phyloP scores from a whole-genome alignment of 2,888 invertebrate species.

The Athalia circularis region DNA sequence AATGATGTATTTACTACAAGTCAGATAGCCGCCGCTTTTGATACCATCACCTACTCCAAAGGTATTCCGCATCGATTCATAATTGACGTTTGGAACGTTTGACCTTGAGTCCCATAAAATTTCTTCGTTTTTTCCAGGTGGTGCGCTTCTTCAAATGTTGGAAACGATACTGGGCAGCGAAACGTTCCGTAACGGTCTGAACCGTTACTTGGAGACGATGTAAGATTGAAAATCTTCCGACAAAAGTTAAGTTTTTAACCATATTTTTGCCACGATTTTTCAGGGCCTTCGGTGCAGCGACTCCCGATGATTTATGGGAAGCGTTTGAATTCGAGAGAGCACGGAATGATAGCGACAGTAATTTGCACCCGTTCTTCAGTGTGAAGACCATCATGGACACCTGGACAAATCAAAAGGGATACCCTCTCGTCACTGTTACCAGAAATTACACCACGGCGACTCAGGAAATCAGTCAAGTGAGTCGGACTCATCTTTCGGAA shows the following conservation, averaged over 20 bases:
- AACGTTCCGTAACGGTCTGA: slow-evolving; percentile 76
- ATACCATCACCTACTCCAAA: slow-evolving; percentile 78
- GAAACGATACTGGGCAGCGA: slow-evolving; percentile 75
- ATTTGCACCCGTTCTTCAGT: slow-evolving; percentile 53
- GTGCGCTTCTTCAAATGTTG: slow-evolving; percentile 77
- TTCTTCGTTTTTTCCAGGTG: slow-evolving; percentile 48
- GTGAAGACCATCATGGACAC: slow-evolving; percentile 68
- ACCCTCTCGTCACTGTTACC: slow-evolving; percentile 66
- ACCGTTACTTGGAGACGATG: slow-evolving; percentile 75
- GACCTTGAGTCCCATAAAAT: background rate
- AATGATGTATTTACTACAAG: slow-evolving; percentile 74
- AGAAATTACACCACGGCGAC: slow-evolving; percentile 53
- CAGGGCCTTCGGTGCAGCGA: slow-evolving; percentile 53
- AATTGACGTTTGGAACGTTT: too few species aligned
- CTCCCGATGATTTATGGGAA: slow-evolving; percentile 60
- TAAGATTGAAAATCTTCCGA: slow-evolving; percentile 65
- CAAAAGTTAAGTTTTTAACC: background rate
- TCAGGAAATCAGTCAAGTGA: slow-evolving; percentile 35
- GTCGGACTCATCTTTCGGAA: background rate
- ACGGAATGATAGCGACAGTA: background rate
- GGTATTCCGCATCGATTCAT: too few species aligned
- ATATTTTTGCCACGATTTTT: background rate
- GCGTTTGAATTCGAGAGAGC: slow-evolving; percentile 40
- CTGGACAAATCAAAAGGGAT: slow-evolving; percentile 73
- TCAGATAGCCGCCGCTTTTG: slow-evolving; percentile 77